Conservation (phyloP, 2,113 vertebrate species). For the Rhinogobius similis region DNA sequence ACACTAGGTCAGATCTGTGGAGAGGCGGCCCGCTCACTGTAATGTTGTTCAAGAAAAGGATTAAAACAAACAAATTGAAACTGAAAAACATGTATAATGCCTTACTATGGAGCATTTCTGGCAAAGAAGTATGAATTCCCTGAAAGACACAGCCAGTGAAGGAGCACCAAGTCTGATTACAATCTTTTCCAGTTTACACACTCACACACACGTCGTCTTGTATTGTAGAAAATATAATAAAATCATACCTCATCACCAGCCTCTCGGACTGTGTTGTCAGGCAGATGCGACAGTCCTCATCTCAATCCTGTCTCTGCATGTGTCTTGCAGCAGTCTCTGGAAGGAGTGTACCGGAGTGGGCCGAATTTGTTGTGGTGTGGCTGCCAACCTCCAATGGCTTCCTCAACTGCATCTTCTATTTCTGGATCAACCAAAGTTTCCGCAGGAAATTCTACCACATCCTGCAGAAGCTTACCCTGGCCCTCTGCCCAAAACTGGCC, state of each 20-base stretch:
- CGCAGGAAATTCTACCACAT: slow-evolving; percentile 78
- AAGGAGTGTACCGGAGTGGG: slow-evolving; percentile 77
- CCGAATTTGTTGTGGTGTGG: slow-evolving; percentile 86
- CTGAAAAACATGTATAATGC: too few species aligned
- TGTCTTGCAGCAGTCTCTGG: slow-evolving; percentile 76
- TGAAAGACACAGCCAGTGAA: too few species aligned
- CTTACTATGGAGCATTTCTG: background rate
- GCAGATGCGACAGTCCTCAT: slow-evolving; percentile 2
- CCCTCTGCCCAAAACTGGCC: slow-evolving; percentile 56
- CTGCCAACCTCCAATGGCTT: slow-evolving; percentile 85
- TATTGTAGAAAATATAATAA: too few species aligned
- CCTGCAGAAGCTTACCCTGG: slow-evolving; percentile 58
- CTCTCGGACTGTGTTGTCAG: background rate
- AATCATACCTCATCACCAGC: background rate
- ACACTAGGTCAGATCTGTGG: too few species aligned
- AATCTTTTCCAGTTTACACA: too few species aligned
- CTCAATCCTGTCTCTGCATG: background rate
- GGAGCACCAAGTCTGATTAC: background rate
- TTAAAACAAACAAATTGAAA: too few species aligned
- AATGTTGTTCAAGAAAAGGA: too few species aligned
- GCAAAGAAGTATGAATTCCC: too few species aligned
- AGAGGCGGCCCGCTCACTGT: too few species aligned
- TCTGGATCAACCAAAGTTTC: slow-evolving; percentile 85
- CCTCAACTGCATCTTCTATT: slow-evolving; percentile 89
- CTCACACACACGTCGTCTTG: too few species aligned